Evolutionary conservation across 2,113 vertebrate species (phyloP).

Genomic region (Myotis brandtii): DNA sequence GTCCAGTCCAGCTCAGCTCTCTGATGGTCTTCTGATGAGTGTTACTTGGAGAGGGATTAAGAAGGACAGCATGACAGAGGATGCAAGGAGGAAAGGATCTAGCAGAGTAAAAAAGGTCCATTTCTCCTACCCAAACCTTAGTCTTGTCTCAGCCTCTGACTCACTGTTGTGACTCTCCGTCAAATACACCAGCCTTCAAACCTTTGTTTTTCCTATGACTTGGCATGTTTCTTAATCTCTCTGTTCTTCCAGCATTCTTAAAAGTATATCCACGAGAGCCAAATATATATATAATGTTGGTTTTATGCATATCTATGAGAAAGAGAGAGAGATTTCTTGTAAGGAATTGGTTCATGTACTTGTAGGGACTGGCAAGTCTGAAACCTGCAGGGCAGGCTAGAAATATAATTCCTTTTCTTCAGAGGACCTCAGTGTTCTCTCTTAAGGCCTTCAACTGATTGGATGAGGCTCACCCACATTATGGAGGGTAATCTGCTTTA

Average conservation of each 20-base stretch:
- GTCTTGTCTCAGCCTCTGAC: neutral
- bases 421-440: neutral
- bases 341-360: neutral
- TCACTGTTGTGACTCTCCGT: neutral
- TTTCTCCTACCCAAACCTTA: neutral
- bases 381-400: neutral
- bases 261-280: neutral
- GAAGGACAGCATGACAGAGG: neutral
- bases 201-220: neutral
- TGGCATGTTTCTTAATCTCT: neutral
- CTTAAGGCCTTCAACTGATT: neutral
- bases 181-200: neutral
- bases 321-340: neutral
- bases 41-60: no score
- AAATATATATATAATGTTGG: neutral
- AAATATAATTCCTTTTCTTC: neutral
- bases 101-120: neutral
- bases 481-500: neutral
- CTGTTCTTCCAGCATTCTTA: neutral
- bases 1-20: neutral
- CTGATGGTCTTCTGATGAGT: neutral
- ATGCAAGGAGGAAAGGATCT: neutral
- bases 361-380: neutral
- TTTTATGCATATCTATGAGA: neutral
- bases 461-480: neutral